Percentiles rank a stretch among this genome's conserved stretches.
Evolutionary conservation across 1,140 invertebrate species (phyloP).

Genomic region (Euura lappo): DNA sequence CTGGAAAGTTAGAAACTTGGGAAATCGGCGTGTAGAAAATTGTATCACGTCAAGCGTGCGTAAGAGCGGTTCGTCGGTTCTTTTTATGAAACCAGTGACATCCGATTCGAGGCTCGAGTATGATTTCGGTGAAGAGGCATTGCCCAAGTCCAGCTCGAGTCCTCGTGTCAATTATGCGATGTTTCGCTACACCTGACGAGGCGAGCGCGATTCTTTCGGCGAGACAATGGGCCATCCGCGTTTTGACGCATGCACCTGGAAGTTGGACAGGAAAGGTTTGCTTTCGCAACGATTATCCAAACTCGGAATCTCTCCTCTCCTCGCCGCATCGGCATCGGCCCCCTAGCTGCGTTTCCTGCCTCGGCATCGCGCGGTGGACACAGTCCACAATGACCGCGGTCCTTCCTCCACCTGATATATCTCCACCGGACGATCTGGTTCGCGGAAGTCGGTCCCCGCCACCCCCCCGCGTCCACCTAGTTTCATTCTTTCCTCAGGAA

Average conservation of each 20-base stretch:
- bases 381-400: slow-evolving; percentile 38
- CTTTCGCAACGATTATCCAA: slow-evolving; percentile 30
- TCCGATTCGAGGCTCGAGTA: not conserved
- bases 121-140: not conserved
- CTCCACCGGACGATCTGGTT: slow-evolving; percentile 49
- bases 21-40: too few relatives aligned
- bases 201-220: not conserved
- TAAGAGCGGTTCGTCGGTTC: too few relatives aligned
- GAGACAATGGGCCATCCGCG: not conserved
- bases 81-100: too few relatives aligned
- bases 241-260: not conserved
- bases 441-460: slow-evolving; percentile 38
- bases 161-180: not conserved
- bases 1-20: too few relatives aligned
- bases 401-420: slow-evolving; percentile 43
- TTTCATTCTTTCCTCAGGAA: slow-evolving; percentile 2
- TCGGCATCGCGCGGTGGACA: slow-evolving; percentile 25
- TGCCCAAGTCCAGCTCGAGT: too few relatives aligned
- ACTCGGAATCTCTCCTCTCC: slow-evolving; percentile 36
- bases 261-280: not conserved
- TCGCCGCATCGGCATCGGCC: too few relatives aligned
- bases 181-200: not conserved
- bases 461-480: slow-evolving; percentile 11
- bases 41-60: too few relatives aligned
- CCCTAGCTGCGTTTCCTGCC: slow-evolving; percentile 18